A percentile compares a stretch with the other conserved stretches of the same genome.
phyloP scores from a whole-genome alignment of 2,888 invertebrate species.

The Antheraea yamamai region DNA sequence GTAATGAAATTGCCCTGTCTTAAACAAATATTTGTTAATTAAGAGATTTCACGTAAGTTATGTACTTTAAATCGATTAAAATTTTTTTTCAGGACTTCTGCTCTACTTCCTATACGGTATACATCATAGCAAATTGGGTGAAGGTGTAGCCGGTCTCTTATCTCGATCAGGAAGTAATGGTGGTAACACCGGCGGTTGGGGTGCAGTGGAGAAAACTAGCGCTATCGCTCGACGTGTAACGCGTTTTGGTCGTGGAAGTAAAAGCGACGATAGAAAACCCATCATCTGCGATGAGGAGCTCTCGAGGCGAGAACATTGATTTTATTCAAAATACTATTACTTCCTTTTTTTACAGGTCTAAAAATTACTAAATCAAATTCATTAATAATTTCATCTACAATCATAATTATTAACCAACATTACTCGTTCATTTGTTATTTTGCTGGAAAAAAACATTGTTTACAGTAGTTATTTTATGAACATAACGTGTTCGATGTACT shows the following conservation, averaged over 20 bases:
- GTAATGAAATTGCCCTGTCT: too few species aligned
- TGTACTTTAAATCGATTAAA: too few species aligned
- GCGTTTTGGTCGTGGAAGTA: constrained; percentile 62
- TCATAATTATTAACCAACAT: too few species aligned
- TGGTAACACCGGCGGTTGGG: constrained; percentile 68
- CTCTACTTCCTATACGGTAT: constrained; percentile 93
- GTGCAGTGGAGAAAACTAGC: constrained; percentile 73
- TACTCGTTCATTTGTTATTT: too few species aligned
- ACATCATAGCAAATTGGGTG: constrained; percentile 91
- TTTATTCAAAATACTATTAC: constrained; percentile 36
- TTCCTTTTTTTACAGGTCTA: too few species aligned
- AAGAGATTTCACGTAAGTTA: too few species aligned
- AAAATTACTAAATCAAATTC: too few species aligned
- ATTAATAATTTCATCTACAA: too few species aligned
- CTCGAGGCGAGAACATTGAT: constrained; percentile 69
- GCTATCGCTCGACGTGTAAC: constrained; percentile 68
- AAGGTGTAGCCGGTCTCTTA: constrained; percentile 72
- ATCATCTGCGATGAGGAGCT: constrained; percentile 75
- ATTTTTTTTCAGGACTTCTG: constrained; percentile 84
- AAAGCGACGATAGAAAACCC: constrained; percentile 72
- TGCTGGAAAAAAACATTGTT: too few species aligned
- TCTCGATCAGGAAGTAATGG: constrained; percentile 67
- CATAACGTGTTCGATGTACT: too few species aligned
- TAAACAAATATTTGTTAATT: too few species aligned
- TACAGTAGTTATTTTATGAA: too few species aligned